These are phyloP conservation scores for Pseudoips prasinana DNA, from an alignment of 2,888 invertebrate genomes.

Conservation along the genomic window DNA sequence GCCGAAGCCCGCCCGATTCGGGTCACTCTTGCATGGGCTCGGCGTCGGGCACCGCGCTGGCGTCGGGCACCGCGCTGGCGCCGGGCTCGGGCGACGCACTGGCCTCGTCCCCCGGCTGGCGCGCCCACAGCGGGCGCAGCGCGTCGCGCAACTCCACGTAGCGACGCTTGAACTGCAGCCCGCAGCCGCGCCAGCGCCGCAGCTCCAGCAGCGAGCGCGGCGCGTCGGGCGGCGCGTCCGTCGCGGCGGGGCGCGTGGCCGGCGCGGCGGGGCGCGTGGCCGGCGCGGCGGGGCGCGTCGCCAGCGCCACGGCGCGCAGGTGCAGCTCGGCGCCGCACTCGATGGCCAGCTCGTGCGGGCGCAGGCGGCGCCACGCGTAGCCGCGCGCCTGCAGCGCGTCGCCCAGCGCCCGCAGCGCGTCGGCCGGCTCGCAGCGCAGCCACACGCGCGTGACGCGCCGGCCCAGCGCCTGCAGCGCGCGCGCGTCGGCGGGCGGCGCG, in stretches of 20 bases:
- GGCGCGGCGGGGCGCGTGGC: constrained; percentile 49
- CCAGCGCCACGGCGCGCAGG: constrained; percentile 59
- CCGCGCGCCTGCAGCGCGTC: constrained; percentile 77
- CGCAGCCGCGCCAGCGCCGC: constrained; percentile 93
- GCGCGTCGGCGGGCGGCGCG: constrained; percentile 44
- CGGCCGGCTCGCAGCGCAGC: constrained; percentile 86
- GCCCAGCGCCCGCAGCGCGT: constrained; percentile 84
- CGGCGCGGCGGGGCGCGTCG: constrained; percentile 68
- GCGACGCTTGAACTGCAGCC: constrained; percentile 94
- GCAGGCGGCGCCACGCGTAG: constrained; percentile 66
- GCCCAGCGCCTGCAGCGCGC: constrained; percentile 82
- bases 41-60: constrained; percentile 2
- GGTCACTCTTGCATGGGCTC: background rate
- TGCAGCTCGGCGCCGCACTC: constrained; percentile 54
- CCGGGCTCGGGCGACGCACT: background rate
- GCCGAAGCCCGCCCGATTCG: too few species aligned
- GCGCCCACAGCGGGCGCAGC: constrained; percentile 73
- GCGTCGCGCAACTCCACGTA: constrained; percentile 88
- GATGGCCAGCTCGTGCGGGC: constrained; percentile 65
- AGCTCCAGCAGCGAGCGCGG: constrained; percentile 79
- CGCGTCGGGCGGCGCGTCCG: constrained; percentile 16
- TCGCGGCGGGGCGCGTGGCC: constrained; percentile 53
- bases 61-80: background rate
- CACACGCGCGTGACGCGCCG: constrained; percentile 97
- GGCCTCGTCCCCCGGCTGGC: too few species aligned